Conservation (phyloP, 2,113 vertebrate genomes). For the Oncorhynchus kisutch region DNA sequence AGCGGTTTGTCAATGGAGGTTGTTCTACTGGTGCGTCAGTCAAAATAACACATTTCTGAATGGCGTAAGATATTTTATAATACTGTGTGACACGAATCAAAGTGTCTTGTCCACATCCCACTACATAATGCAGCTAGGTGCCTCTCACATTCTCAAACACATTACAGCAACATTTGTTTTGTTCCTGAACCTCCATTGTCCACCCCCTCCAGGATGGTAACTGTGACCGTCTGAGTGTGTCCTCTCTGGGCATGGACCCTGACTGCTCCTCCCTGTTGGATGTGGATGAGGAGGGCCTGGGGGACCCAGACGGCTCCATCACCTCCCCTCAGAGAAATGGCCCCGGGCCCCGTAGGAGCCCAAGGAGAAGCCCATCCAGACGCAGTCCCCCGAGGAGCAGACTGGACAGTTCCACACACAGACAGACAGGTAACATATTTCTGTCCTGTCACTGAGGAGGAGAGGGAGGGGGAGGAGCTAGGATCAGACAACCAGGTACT, state of each 20-base stretch:
- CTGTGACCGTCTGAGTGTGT: constrained; percentile 84
- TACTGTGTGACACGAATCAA: too few species aligned
- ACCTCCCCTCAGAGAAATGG: constrained; percentile 77
- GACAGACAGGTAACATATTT: neutral
- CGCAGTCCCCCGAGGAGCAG: constrained; percentile 63
- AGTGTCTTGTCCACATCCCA: too few species aligned
- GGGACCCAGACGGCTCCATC: constrained; percentile 71
- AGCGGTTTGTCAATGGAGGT: too few species aligned
- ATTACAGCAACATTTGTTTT: too few species aligned
- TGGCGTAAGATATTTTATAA: too few species aligned
- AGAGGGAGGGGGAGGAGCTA: neutral
- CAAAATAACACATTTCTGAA: too few species aligned
- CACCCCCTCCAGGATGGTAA: constrained; percentile 80
- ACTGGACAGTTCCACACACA: constrained; percentile 73
- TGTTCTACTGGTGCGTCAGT: too few species aligned
- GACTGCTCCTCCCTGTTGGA: constrained; percentile 85
- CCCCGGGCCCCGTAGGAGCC: constrained; percentile 69
- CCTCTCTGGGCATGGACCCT: constrained; percentile 82
- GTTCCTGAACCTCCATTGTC: constrained; percentile 69
- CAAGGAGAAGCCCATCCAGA: constrained; percentile 49
- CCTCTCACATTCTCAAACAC: too few species aligned
- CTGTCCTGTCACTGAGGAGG: neutral
- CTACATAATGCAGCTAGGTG: too few species aligned
- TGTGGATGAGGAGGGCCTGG: constrained; percentile 73
- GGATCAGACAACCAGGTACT: too few species aligned